These are phyloP conservation scores for Philypnodon macrostomus DNA, from an alignment of 2,797 vertebrate species.

Conservation along the genomic window DNA sequence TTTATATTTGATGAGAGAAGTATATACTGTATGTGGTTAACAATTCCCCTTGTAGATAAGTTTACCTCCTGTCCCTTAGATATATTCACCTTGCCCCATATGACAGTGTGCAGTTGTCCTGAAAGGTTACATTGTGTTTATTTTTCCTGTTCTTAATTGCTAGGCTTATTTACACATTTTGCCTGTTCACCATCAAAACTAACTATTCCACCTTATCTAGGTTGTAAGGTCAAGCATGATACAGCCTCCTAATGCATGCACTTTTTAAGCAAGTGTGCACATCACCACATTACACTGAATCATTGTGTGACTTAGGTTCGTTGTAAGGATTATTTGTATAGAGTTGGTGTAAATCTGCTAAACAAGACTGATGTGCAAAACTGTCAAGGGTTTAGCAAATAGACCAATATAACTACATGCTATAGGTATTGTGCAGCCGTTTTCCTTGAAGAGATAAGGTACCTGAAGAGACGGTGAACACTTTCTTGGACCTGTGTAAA, in stretches of 20 bases:
- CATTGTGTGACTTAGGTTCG: constrained; percentile 18
- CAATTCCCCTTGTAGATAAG: no score
- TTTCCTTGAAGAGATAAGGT: neutral
- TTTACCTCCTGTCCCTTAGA: no score
- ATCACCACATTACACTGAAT: constrained; percentile 15
- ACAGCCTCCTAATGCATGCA: constrained; percentile 50
- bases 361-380: no score
- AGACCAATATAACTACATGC: constrained; percentile 7
- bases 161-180: no score
- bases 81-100: no score
- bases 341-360: no score
- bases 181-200: constrained; percentile 40
- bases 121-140: neutral
- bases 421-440: constrained; percentile 20
- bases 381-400: no score
- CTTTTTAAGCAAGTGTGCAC: no score
- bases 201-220: constrained; percentile 14
- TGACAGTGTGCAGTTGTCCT: neutral
- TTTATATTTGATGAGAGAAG: no score
- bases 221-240: constrained; percentile 61
- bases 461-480: neutral
- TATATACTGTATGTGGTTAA: no score
- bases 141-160: no score
- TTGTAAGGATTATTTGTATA: no score
- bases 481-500: constrained; percentile 10